phyloP scores from a whole-genome alignment of 2,888 invertebrate genomes.

The Synergus itoensis region DNA sequence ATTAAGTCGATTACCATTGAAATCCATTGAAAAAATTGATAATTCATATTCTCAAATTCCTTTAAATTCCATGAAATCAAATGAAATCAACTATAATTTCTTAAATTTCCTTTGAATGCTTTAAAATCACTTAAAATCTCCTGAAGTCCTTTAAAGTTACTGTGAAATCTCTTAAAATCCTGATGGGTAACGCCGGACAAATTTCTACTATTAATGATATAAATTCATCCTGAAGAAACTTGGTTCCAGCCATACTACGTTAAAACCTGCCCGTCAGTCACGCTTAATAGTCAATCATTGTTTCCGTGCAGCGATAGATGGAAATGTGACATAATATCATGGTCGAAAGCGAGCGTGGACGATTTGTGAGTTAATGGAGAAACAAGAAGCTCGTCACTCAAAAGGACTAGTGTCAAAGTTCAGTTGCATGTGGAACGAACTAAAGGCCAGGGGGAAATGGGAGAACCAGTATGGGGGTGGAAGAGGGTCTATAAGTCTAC shows the following conservation, averaged over 20 bases:
- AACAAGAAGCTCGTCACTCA: slow-evolving; percentile 50
- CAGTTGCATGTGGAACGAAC: slow-evolving; percentile 64
- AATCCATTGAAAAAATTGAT: too few relatives aligned
- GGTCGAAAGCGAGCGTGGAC: slow-evolving; percentile 23
- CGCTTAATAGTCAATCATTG: slow-evolving; percentile 18
- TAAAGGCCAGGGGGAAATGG: slow-evolving; percentile 46
- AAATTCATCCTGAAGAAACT: background rate
- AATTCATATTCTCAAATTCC: too few relatives aligned
- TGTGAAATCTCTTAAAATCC: too few relatives aligned
- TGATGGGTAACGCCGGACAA: too few relatives aligned
- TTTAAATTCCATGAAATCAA: too few relatives aligned
- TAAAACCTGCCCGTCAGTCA: slow-evolving; percentile 32
- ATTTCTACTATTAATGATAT: background rate
- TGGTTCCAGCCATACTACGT: background rate
- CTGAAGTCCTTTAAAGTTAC: too few relatives aligned
- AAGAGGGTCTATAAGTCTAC: slow-evolving; percentile 4
- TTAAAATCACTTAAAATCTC: too few relatives aligned
- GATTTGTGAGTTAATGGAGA: slow-evolving; percentile 15
- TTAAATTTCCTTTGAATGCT: too few relatives aligned
- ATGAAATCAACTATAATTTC: too few relatives aligned
- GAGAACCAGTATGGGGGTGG: background rate
- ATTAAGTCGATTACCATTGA: too few relatives aligned
- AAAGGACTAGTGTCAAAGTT: slow-evolving; percentile 64
- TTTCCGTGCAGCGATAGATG: slow-evolving; percentile 33
- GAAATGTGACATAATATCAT: slow-evolving; percentile 35